These are phyloP conservation scores for Metaphire vulgaris DNA, from an alignment of 1,140 invertebrate species.

Conservation along the genomic window DNA sequence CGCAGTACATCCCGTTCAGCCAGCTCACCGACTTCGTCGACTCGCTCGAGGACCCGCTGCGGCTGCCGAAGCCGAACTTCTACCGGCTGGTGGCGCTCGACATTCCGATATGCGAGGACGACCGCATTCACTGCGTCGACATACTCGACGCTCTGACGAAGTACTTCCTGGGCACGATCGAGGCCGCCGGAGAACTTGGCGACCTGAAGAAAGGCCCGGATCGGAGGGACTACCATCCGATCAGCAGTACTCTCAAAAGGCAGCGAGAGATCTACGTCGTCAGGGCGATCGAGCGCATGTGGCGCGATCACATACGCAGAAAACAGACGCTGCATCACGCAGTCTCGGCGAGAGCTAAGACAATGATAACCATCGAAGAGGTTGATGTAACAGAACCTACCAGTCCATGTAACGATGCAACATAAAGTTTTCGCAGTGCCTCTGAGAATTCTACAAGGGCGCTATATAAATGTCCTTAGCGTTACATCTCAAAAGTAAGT, in stretches of 20 bases:
- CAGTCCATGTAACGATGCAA: too few species aligned
- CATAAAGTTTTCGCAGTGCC: too few species aligned
- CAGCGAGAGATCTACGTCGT: constrained; percentile 68
- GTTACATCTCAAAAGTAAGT: too few species aligned
- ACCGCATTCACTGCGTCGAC: constrained; percentile 94
- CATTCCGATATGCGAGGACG: constrained; percentile 93
- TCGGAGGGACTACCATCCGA: constrained; percentile 67
- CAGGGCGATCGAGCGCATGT: not conserved
- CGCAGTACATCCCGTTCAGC: constrained; percentile 89
- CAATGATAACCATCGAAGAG: constrained; percentile 9
- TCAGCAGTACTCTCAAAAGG: constrained; percentile 84
- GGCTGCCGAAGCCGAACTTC: constrained; percentile 97
- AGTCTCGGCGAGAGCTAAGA: too few species aligned
- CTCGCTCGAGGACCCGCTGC: constrained; percentile 45
- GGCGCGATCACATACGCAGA: constrained; percentile 1
- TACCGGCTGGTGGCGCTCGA: constrained; percentile 98
- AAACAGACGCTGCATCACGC: constrained; percentile 9
- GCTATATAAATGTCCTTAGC: too few species aligned
- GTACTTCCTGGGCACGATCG: constrained; percentile 85
- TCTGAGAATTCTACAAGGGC: too few species aligned
- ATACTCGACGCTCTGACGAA: constrained; percentile 83
- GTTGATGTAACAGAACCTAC: constrained; percentile 9
- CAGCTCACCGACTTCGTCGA: constrained; percentile 82
- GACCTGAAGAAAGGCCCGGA: constrained; percentile 15
- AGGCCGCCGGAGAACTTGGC: constrained; percentile 8